Evolutionary conservation across 2,113 vertebrate genomes (phyloP), one percentile per base, ranked within the genome.

Genomic region (Rostratula benghalensis): DNA sequence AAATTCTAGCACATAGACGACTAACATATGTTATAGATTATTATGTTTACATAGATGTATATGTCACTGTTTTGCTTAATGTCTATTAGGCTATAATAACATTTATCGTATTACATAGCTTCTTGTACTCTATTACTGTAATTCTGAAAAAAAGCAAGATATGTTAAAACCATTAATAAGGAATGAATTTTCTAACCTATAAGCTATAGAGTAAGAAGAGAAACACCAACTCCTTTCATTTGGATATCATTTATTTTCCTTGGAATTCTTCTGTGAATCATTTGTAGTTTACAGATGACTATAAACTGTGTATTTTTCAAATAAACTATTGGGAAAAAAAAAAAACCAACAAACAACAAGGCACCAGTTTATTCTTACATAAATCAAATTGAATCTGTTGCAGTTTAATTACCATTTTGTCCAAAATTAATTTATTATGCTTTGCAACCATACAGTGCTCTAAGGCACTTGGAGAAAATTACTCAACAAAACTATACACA

Each of bases 61-160:
- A 85, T 95, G 59, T n/a, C 88, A 92, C 88, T 93, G 77, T 91
- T 93, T 94, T 57, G 86, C 83, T 94, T 84, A 69, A 92, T 88
- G n/a, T 18, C 69, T 80, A 88, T 95, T 96, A 92, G 75, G 85
- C 39, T 85, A 41, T 76, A 90, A 85, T 92, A 95, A 90, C 92
- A 86, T 91, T 91, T 87, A 79, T 27, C 63, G 33, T 48, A 81
- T 79, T 61, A 90, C 14, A 76, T 68, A 83, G 59, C 53, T 85
- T 76, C 68, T 71, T 85, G 18, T 53, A 85, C 33, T 73, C 41
- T 61, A 14, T 79, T 84, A 82, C 22, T 68, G 33, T 51, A 87
- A 82, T 65, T 85, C 67, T 88, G 13, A 53, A 50, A 75, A 75
- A 71, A 91, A 61, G 0, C 4, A 57, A 82, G 53, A 39, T 12